Evolutionary conservation across 2,113 vertebrate species (phyloP).

Genomic region (Macquaria australasica): DNA sequence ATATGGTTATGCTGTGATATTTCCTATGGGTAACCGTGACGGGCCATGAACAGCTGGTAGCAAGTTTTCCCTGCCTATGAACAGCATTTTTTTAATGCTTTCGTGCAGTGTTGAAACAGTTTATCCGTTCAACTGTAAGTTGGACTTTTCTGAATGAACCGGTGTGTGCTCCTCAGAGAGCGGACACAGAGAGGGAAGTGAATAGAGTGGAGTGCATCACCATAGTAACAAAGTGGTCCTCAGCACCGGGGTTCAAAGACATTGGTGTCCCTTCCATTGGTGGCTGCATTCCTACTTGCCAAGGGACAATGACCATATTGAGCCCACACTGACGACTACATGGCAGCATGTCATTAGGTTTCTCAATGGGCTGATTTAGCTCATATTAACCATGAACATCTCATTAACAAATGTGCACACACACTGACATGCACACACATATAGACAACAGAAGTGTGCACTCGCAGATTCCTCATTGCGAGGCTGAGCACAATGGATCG

Average conservation of each 20-base stretch:
- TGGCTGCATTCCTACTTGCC: slow-evolving; percentile 72
- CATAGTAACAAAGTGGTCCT: slow-evolving; percentile 71
- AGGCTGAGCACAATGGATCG: slow-evolving; percentile 51
- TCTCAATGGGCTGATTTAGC: slow-evolving; percentile 80
- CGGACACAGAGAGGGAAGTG: slow-evolving; percentile 21
- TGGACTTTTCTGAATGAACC: slow-evolving; percentile 61
- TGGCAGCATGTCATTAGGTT: slow-evolving; percentile 77
- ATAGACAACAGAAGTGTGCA: slow-evolving; percentile 36
- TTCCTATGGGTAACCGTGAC: slow-evolving; percentile 2
- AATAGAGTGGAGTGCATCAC: slow-evolving; percentile 57
- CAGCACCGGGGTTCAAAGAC: slow-evolving; percentile 70
- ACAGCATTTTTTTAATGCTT: slow-evolving; percentile 9
- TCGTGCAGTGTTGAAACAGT: slow-evolving; percentile 32
- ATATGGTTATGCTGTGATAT: not conserved
- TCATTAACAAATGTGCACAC: slow-evolving; percentile 38
- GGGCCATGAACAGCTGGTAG: not conserved
- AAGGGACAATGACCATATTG: slow-evolving; percentile 80
- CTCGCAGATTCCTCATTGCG: slow-evolving; percentile 25
- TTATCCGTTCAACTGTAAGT: slow-evolving; percentile 6
- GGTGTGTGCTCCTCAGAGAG: slow-evolving; percentile 45
- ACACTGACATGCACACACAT: slow-evolving; percentile 20
- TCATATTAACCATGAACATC: slow-evolving; percentile 67
- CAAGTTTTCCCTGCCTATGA: not conserved
- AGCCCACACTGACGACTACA: slow-evolving; percentile 78
- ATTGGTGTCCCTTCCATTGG: slow-evolving; percentile 66